Evolutionary conservation across 2,113 vertebrate species (phyloP).

Genomic region (Azemiops feae): DNA sequence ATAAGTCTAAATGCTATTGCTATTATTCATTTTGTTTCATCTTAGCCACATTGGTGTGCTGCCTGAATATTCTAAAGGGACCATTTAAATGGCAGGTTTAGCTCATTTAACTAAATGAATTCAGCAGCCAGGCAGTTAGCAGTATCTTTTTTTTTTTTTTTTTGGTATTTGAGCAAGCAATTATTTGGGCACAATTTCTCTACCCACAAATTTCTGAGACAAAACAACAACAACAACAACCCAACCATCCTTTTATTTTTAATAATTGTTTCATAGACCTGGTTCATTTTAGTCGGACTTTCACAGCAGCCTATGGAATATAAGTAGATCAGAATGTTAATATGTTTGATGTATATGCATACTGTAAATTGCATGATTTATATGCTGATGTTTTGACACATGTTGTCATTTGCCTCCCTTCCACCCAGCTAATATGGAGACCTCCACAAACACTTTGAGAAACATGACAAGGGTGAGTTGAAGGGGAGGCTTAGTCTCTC

Average conservation of each 20-base stretch:
- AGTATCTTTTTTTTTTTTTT: background rate
- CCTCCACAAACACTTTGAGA: background rate
- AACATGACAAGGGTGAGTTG: constrained; percentile 3
- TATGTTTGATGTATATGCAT: background rate
- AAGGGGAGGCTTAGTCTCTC: background rate
- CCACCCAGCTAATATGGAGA: background rate
- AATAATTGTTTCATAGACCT: background rate
- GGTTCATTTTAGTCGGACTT: background rate
- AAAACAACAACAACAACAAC: background rate
- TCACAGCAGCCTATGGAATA: background rate
- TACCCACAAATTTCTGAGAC: background rate
- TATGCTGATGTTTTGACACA: background rate
- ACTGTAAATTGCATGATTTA: background rate
- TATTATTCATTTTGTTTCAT: background rate
- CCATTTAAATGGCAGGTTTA: background rate
- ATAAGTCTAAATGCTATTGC: background rate
- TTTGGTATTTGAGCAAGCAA: background rate
- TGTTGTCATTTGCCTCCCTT: background rate
- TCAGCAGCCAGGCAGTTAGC: background rate
- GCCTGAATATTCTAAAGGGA: background rate
- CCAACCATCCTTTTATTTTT: background rate
- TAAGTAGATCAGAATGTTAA: background rate
- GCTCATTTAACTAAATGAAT: background rate
- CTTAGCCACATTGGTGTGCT: constrained; percentile 16
- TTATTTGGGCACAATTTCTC: background rate